Evolutionary conservation across 2,113 vertebrate species (phyloP), one percentile per base, ranked within the genome.

Genomic region (Chelonoidis abingdonii): DNA sequence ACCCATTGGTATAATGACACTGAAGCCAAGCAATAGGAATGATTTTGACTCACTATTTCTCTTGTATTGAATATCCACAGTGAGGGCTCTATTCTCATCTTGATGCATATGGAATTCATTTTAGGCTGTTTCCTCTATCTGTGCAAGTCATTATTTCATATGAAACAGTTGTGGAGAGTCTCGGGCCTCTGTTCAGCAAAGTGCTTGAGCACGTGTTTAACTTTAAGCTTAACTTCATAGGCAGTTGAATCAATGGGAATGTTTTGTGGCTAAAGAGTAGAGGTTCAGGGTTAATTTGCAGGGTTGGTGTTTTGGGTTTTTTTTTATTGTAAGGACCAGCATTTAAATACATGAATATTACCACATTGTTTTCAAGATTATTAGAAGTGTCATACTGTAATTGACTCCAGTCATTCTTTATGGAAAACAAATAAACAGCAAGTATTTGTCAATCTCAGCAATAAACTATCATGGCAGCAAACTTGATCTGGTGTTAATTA

Each of bases 401-500:
- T 97, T 97, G 91, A 93, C 88, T 87, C 47, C 82, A 95, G 95
- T 90, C 91, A 93, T 92, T 97, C 91, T 96, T 92, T 87, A 89
- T 56, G 94, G 90, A 93, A 97, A 97, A 94, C 94, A 98, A 98
- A 98, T 98, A 97, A 97, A 97, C 96, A 97, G 95, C 94, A 92
- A 97, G 89, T 86, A 96, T 98, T 98, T 97, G 94, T 97, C 96
- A 97, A 94, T 96, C 97, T 98, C 97, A 95, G 92, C 95, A 90
- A 94, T 99, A 99, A 99, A 98, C 97, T 95, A 97, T 91, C 96
- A 87, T 97, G 98, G 98, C 98, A 98, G 98, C 92, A 95, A 98
- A 98, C 98, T 98, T 99, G 99, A 98, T 98, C 98, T 98, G 98
- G 92, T 97, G 97, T 97, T 99, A 99, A 99, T 99, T 99, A 99